Conservation (phyloP, 1,140 invertebrate genomes). For the Aporrectodea caliginosa region DNA sequence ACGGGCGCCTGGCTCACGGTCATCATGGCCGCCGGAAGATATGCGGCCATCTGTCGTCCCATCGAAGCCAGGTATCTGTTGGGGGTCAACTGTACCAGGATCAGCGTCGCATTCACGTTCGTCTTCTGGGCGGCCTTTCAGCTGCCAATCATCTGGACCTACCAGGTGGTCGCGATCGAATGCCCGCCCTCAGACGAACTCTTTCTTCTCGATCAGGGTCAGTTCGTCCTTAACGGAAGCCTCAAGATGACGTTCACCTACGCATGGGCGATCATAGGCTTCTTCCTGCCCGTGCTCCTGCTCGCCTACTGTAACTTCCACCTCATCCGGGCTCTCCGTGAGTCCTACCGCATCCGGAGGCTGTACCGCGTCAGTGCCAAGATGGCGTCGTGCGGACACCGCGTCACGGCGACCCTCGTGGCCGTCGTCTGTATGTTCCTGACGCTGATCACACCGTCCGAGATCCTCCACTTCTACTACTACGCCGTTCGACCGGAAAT, state of each 20-base stretch:
- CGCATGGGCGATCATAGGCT: constrained; percentile 24
- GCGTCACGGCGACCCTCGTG: constrained; percentile 24
- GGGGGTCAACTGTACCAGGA: neutral
- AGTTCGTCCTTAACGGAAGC: constrained; percentile 12
- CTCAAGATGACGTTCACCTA: constrained; percentile 12
- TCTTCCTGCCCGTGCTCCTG: constrained; percentile 21
- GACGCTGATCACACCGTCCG: constrained; percentile 27
- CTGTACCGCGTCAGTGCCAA: constrained; percentile 6
- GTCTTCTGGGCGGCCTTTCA: constrained; percentile 12
- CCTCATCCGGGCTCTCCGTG: constrained; percentile 23
- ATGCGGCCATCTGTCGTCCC: constrained; percentile 31
- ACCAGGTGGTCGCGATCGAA: neutral
- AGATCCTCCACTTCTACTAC: constrained; percentile 13
- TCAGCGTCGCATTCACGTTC: constrained; percentile 6
- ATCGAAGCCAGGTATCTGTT: constrained; percentile 17
- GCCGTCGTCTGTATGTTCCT: constrained; percentile 24
- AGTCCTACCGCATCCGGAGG: constrained; percentile 17
- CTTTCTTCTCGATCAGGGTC: constrained; percentile 17
- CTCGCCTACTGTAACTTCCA: constrained; percentile 30
- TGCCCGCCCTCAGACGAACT: neutral
- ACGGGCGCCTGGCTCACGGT: constrained; percentile 31
- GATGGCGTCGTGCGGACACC: neutral
- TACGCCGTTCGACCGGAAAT: neutral
- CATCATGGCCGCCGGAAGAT: constrained; percentile 20
- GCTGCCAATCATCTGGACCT: constrained; percentile 20